phyloP scores from a whole-genome alignment of 2,888 invertebrate genomes.

The Melanophora roralis region DNA sequence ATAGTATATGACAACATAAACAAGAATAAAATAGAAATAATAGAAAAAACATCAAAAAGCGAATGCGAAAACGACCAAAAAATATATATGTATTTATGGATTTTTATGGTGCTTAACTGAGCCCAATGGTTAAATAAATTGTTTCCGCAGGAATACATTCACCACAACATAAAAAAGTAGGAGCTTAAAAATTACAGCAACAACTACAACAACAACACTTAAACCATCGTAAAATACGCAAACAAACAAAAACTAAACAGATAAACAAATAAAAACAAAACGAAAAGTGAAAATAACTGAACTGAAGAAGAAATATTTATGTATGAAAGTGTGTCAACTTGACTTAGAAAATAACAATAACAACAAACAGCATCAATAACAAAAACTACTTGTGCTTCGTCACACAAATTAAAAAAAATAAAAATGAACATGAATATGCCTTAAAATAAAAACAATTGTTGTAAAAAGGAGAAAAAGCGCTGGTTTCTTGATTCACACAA shows the following conservation, averaged over 20 bases:
- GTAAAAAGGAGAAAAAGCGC: constrained; percentile 11
- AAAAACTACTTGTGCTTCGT: neutral
- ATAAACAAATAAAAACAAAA: constrained; percentile 27
- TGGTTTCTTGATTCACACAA: constrained; percentile 14
- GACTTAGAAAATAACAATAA: constrained; percentile 37
- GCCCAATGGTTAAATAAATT: constrained; percentile 57
- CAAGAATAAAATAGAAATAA: neutral
- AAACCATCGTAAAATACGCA: constrained; percentile 36
- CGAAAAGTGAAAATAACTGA: constrained; percentile 39
- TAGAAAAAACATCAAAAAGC: constrained; percentile 40
- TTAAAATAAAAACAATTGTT: constrained; percentile 43
- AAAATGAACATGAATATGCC: neutral
- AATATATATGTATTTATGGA: constrained; percentile 58
- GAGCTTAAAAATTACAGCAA: constrained; percentile 1
- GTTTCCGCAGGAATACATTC: constrained; percentile 57
- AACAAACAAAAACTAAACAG: constrained; percentile 19
- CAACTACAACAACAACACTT: constrained; percentile 43
- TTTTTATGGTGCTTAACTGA: constrained; percentile 48
- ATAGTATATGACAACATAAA: neutral
- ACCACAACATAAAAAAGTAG: constrained; percentile 9
- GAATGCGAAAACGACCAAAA: constrained; percentile 15
- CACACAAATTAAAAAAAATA: neutral
- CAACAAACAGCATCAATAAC: constrained; percentile 5
- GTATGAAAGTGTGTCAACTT: constrained; percentile 43
- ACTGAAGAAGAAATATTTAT: constrained; percentile 44